Conservation (phyloP, 2,113 vertebrate genomes). For the Tragelaphus strepsiceros region DNA sequence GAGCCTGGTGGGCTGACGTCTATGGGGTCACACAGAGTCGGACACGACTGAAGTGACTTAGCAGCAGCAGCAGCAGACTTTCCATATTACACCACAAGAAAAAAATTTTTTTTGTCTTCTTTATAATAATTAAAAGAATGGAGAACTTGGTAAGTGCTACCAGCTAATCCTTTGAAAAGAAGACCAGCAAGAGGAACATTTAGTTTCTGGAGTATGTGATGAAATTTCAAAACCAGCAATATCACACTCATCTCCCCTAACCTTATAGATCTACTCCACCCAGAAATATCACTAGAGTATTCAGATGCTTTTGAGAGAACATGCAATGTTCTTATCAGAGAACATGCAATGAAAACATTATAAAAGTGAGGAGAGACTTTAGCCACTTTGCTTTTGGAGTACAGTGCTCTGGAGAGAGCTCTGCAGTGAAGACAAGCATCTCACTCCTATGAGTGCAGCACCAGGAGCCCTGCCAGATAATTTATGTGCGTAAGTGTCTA, state of each 20-base stretch:
- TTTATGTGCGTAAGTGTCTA: slow-evolving; percentile 74
- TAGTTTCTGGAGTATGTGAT: slow-evolving; percentile 13
- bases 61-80: neutral
- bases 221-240: slow-evolving; percentile 27
- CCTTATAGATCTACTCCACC: neutral
- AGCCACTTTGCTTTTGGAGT: slow-evolving; percentile 24
- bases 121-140: slow-evolving; percentile 17
- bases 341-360: slow-evolving; percentile 51
- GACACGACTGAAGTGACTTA: no score
- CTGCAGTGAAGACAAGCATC: slow-evolving; percentile 43
- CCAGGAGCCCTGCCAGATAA: slow-evolving; percentile 65
- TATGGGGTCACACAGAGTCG: no score
- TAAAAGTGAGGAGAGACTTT: slow-evolving; percentile 31
- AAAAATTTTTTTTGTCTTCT: neutral
- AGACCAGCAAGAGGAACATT: neutral
- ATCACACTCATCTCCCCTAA: neutral
- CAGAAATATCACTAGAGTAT: neutral
- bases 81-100: neutral
- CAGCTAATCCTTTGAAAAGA: slow-evolving; percentile 33
- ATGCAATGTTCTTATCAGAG: slow-evolving; percentile 28
- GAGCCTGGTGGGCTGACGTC: no score
- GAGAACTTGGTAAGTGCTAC: neutral
- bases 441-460: slow-evolving; percentile 54
- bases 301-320: slow-evolving; percentile 6
- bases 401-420: slow-evolving; percentile 16